Conservation (phyloP, 2,797 vertebrate species). For the Acipenser oxyrinchus region DNA sequence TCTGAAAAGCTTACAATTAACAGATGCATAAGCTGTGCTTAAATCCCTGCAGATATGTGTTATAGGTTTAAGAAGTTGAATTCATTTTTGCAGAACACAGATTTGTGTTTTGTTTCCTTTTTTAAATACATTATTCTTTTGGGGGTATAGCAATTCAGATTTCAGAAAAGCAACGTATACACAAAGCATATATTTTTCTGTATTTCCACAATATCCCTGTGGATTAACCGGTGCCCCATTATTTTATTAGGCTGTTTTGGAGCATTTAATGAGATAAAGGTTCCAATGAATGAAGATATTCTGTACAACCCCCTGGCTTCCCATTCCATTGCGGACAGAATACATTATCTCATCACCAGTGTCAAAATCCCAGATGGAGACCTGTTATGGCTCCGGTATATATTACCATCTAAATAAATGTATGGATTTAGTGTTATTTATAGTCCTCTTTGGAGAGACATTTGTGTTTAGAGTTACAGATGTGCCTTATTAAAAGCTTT, state of each 20-base stretch:
- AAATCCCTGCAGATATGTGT: constrained; percentile 43
- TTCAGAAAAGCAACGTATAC: too few relatives aligned
- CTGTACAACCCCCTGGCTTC: not conserved
- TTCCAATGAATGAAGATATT: not conserved
- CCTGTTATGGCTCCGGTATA: not conserved
- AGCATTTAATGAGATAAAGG: not conserved
- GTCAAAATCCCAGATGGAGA: not conserved
- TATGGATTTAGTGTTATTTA: not conserved
- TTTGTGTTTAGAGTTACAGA: not conserved
- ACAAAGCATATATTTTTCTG: too few relatives aligned
- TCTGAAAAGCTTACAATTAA: too few relatives aligned
- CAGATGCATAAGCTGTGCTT: constrained; percentile 29
- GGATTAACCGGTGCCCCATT: too few relatives aligned
- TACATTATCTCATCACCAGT: not conserved
- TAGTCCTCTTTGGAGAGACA: not conserved
- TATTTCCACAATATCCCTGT: too few relatives aligned
- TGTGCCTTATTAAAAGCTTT: not conserved
- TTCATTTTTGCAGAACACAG: constrained; percentile 31
- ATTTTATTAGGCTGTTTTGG: not conserved
- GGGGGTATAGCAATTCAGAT: too few relatives aligned
- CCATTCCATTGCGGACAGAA: not conserved
- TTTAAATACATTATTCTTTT: too few relatives aligned
- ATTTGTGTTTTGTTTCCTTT: constrained; percentile 13
- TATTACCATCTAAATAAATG: not conserved
- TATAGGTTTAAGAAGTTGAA: constrained; percentile 52